These are phyloP conservation scores for Conops quadrifasciatus DNA, from an alignment of 2,888 invertebrate species.

Conservation along the genomic window DNA sequence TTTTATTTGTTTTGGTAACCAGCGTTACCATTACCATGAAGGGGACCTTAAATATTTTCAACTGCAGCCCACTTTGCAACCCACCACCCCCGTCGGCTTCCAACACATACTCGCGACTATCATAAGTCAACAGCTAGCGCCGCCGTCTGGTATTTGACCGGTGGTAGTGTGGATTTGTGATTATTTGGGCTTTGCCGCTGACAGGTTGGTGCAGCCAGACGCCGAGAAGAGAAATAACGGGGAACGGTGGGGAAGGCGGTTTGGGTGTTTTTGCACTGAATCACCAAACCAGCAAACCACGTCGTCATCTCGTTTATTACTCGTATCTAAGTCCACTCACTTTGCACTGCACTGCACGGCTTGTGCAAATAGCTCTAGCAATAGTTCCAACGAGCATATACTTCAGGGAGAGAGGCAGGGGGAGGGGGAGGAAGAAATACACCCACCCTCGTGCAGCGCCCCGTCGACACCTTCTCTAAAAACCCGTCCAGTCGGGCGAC, in stretches of 20 bases:
- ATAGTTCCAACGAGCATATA: conserved; percentile 29
- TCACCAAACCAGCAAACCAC: conserved; percentile 46
- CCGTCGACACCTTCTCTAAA: background rate
- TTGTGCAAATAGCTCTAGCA: conserved; percentile 15
- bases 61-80: background rate
- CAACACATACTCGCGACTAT: background rate
- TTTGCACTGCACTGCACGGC: background rate
- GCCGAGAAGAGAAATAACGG: background rate
- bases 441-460: background rate
- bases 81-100: background rate
- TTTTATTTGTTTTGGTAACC: conserved; percentile 53
- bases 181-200: conserved; percentile 45
- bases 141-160: conserved; percentile 46
- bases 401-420: conserved; percentile 18
- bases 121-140: conserved; percentile 47
- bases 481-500: conserved; percentile 53
- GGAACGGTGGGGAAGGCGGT: conserved; percentile 11
- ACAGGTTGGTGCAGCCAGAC: conserved; percentile 50
- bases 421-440: conserved; percentile 36
- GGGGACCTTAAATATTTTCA: background rate
- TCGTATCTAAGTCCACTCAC: conserved; percentile 56
- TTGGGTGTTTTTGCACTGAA: conserved; percentile 56
- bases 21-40: background rate
- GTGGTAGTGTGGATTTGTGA: conserved; percentile 3
- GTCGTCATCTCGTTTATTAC: conserved; percentile 44